Evolutionary conservation across 2,888 invertebrate genomes (phyloP).

Genomic region (Syrphus vitripennis): DNA sequence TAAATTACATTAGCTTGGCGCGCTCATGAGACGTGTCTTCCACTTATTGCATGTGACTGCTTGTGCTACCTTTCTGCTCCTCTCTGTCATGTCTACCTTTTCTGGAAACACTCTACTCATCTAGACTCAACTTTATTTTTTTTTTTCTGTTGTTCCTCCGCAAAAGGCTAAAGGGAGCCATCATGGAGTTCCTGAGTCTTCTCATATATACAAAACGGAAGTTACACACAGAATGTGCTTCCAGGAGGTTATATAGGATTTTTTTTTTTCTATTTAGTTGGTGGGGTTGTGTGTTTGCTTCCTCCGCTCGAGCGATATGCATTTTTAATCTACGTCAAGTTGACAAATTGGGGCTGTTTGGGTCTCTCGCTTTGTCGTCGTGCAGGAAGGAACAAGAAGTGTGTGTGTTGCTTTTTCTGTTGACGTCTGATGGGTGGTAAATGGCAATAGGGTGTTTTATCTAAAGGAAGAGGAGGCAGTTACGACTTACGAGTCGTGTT

Average conservation of each 20-base stretch:
- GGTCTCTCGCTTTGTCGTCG: constrained; percentile 1
- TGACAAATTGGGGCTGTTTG: constrained; percentile 71
- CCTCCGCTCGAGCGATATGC: constrained; percentile 56
- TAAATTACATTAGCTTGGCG: constrained; percentile 69
- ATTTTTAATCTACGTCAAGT: constrained; percentile 71
- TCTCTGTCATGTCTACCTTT: too few relatives aligned
- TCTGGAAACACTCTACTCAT: neutral
- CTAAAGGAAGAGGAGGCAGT: neutral
- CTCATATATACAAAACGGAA: constrained; percentile 61
- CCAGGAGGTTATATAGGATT: neutral
- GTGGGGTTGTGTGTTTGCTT: constrained; percentile 27
- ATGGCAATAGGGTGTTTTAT: neutral
- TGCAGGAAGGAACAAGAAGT: neutral
- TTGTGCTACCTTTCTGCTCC: constrained; percentile 15
- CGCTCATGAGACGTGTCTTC: constrained; percentile 69
- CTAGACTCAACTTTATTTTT: neutral
- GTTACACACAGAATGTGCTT: constrained; percentile 55
- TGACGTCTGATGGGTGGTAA: constrained; percentile 53
- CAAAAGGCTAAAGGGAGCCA: constrained; percentile 12
- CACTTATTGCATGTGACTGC: constrained; percentile 70
- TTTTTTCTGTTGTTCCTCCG: too few relatives aligned
- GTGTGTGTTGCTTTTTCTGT: constrained; percentile 31
- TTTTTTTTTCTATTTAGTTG: constrained; percentile 12
- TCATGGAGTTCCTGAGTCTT: constrained; percentile 22
- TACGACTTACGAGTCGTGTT: constrained; percentile 10